phyloP scores from a whole-genome alignment of 2,888 invertebrate genomes.

The Alloscopus bannaensis region DNA sequence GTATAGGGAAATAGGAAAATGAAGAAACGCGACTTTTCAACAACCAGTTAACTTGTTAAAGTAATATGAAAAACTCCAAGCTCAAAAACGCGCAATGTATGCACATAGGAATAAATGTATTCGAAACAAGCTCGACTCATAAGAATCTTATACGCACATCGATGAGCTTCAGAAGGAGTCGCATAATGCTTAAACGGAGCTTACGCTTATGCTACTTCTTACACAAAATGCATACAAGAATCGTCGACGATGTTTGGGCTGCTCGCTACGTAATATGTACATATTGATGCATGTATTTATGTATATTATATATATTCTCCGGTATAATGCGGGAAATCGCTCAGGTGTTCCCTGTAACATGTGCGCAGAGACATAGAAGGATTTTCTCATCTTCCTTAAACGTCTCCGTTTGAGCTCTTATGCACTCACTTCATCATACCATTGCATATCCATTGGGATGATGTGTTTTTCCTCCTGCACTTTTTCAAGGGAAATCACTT shows the following conservation, averaged over 20 bases:
- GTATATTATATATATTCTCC: no score
- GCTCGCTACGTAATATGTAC: no score
- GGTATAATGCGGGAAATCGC: conserved; percentile 17
- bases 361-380: conserved; percentile 50
- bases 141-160: no score
- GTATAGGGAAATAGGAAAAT: conserved; percentile 24
- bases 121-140: no score
- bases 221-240: conserved; percentile 6
- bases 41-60: conserved; percentile 17
- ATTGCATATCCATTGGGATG: background rate
- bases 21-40: conserved; percentile 11
- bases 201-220: no score
- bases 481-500: no score
- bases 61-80: conserved; percentile 12
- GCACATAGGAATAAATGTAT: background rate
- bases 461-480: conserved; percentile 10
- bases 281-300: conserved; percentile 11
- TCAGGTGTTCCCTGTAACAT: conserved; percentile 53
- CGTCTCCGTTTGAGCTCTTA: conserved; percentile 45
- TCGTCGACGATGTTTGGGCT: no score
- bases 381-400: conserved; percentile 62
- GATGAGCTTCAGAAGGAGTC: no score
- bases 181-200: no score
- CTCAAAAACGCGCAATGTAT: background rate
- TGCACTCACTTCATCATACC: conserved; percentile 61